A percentile compares a stretch with the other conserved stretches of the same genome.
phyloP scores from a whole-genome alignment of 2,113 vertebrate genomes.

The Pteruthius melanotis region DNA sequence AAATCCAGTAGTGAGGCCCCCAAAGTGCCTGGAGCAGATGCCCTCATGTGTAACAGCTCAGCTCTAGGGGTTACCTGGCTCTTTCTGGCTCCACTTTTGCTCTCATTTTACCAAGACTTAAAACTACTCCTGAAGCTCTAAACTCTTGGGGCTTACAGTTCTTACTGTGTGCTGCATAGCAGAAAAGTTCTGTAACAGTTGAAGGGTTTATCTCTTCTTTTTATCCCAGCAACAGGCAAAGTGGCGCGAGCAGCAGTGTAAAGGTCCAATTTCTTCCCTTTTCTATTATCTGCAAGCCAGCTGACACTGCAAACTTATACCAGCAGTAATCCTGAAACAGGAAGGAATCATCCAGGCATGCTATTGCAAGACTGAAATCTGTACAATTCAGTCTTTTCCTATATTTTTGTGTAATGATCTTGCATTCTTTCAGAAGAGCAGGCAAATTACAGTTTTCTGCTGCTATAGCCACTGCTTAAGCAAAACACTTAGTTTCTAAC shows the following conservation, averaged over 20 bases:
- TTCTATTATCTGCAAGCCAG: constrained; percentile 1
- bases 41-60: neutral
- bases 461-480: neutral
- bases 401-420: neutral
- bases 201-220: neutral
- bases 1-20: neutral
- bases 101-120: neutral
- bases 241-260: neutral
- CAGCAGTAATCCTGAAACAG: constrained; percentile 14
- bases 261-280: neutral
- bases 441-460: neutral
- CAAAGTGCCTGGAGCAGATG: neutral
- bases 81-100: neutral
- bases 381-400: neutral
- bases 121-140: neutral
- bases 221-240: neutral
- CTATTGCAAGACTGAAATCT: neutral
- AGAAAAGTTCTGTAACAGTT: neutral
- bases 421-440: neutral
- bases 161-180: neutral
- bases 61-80: neutral
- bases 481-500: neutral
- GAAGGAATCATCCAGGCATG: neutral
- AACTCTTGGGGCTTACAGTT: neutral
- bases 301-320: neutral